Evolutionary conservation across 1,140 invertebrate genomes (phyloP), one percentile per base, ranked within the genome.

Genomic region (Aplysia californica): DNA sequence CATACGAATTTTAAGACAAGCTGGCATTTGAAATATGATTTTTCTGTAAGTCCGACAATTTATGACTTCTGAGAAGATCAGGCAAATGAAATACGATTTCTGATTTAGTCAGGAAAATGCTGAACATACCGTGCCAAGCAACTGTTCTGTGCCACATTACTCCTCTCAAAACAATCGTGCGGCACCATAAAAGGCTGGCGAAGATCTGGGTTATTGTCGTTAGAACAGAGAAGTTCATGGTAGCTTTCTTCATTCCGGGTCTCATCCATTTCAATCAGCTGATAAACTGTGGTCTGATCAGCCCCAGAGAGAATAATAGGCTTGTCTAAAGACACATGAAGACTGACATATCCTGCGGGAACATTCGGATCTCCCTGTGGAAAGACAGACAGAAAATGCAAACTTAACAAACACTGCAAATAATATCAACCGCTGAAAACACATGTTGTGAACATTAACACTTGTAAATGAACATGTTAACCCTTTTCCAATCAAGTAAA

Each of bases 281-380:
- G 10, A 31, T 18, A 1, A 31, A 58, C 31, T 31, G 41, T 38
- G 3, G 2, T 6, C 68, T 71, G 68, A 2, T 71, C 68, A 15
- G 2, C 31, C 36, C n/a, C 41, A 1, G 44, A 35, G 31, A 71
- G 29, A 15, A 55, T 10, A 3, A 71, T 55, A 21, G 68, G 68
- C 23, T 71, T 71, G 41, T 71, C 3, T 23, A 71, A 55, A 58
- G 23, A 71, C 10, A 58, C 31, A 1, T 20, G 33, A 1, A 71
- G 2, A 36, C 68, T 71, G 21, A 71, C 31, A 33, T 71, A 21
- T 35, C 68, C 68, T 33, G 68, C 68, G 20, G 68, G 68, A 33
- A 71, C 68, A 58, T 71, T 71, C 15, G 50, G 29, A n/a, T 71
- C 68, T 23, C 68, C 68, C 68, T 71, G n/a, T n/a, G n/a, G n/a